Conservation (phyloP, 2,888 invertebrate genomes). For the Plagodis pulveraria region DNA sequence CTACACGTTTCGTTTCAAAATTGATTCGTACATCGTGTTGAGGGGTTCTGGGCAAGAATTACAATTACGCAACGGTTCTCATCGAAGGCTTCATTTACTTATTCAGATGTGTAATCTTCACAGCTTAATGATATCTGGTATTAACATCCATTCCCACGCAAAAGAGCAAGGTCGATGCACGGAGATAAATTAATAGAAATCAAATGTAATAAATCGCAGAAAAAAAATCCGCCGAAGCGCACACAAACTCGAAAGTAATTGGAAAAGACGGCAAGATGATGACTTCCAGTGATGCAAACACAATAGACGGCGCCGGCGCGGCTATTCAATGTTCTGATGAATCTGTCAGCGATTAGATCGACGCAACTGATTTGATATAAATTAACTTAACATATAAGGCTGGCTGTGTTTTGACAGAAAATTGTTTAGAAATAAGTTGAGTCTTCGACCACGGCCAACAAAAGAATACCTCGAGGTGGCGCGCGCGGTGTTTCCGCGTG, state of each 20-base stretch:
- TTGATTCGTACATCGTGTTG: no score
- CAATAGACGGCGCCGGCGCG: conserved; percentile 45
- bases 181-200: conserved; percentile 43
- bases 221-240: conserved; percentile 22
- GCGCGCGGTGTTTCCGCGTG: no score
- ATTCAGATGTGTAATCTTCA: conserved; percentile 23
- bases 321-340: conserved; percentile 40
- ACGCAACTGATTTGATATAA: conserved; percentile 35
- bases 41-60: background rate
- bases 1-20: no score
- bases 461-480: no score
- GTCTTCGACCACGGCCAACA: no score
- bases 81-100: conserved; percentile 19
- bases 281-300: conserved; percentile 43
- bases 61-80: conserved; percentile 14
- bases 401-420: conserved; percentile 7
- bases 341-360: conserved; percentile 48
- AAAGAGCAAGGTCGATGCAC: conserved; percentile 55
- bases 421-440: background rate
- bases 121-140: conserved; percentile 26
- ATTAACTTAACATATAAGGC: conserved; percentile 36
- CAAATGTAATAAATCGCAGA: conserved; percentile 41
- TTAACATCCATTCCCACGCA: conserved; percentile 41
- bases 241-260: conserved; percentile 47
- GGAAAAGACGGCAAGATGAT: conserved; percentile 46